These are phyloP conservation scores for Mormyrus iriodes DNA, from an alignment of 2,113 vertebrate species.

Conservation along the genomic window DNA sequence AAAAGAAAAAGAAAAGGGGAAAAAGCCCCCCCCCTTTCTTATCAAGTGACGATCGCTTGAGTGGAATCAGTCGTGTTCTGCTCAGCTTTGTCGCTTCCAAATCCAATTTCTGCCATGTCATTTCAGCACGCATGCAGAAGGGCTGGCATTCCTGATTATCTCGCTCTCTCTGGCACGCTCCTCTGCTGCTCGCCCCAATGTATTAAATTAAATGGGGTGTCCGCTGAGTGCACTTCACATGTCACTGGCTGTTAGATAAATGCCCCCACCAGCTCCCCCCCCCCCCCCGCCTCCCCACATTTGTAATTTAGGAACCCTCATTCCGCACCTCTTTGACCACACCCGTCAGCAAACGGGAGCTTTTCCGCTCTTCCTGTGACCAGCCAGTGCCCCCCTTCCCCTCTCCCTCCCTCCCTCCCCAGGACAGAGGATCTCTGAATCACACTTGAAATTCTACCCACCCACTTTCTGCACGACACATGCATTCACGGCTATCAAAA, in stretches of 20 bases:
- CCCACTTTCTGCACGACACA: neutral
- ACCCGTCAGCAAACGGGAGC: neutral
- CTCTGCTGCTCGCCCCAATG: slow-evolving; percentile 67
- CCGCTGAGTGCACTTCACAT: slow-evolving; percentile 67
- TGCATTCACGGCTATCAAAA: neutral
- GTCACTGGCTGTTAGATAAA: slow-evolving; percentile 32
- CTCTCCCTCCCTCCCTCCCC: neutral
- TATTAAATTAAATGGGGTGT: slow-evolving; percentile 96
- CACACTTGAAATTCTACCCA: neutral
- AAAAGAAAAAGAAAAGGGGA: slow-evolving; percentile 23
- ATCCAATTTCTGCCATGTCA: slow-evolving; percentile 88
- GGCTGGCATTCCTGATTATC: slow-evolving; percentile 78
- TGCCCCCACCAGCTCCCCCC: slow-evolving; percentile 54
- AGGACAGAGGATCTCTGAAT: neutral
- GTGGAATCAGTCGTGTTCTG: slow-evolving; percentile 78
- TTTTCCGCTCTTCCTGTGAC: neutral
- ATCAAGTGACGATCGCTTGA: slow-evolving; percentile 69
- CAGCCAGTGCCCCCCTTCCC: neutral
- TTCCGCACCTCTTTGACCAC: neutral
- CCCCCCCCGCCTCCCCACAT: slow-evolving; percentile 9
- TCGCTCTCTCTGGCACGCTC: slow-evolving; percentile 71
- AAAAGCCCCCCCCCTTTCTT: slow-evolving; percentile 56
- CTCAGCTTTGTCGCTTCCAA: slow-evolving; percentile 79
- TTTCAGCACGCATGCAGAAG: slow-evolving; percentile 77
- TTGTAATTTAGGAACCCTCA: slow-evolving; percentile 8